These are phyloP conservation scores for Polypedilum pembai DNA, from an alignment of 1,140 invertebrate genomes.

Conservation along the genomic window DNA sequence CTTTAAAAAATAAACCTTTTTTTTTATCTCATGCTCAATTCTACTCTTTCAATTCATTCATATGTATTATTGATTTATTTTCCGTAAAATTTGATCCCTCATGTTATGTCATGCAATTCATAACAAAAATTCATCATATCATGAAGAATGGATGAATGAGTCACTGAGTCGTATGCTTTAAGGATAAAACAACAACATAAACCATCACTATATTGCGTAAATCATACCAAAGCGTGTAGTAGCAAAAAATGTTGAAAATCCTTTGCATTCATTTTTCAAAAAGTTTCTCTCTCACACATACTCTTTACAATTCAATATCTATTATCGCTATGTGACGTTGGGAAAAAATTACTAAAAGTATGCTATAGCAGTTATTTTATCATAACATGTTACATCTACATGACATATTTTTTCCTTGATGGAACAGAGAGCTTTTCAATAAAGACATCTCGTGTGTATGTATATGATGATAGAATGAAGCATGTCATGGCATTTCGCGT, in stretches of 20 bases:
- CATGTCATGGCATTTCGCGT: background rate
- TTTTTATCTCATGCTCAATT: no score
- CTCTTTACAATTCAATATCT: background rate
- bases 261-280: background rate
- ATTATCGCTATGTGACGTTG: background rate
- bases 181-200: background rate
- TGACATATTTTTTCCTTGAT: background rate
- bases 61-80: background rate
- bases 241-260: background rate
- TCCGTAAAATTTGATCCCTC: slow-evolving; percentile 6
- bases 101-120: background rate
- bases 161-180: background rate
- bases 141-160: background rate
- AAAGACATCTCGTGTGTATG: no score
- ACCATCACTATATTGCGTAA: no score
- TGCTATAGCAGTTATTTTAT: background rate
- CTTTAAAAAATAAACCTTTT: no score
- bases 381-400: background rate
- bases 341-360: background rate
- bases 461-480: no score
- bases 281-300: no score
- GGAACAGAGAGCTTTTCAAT: no score
- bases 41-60: no score
- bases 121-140: background rate
- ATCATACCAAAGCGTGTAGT: background rate